Evolutionary conservation across 2,797 vertebrate species (phyloP).

Genomic region (Mormyrops attenuatus): DNA sequence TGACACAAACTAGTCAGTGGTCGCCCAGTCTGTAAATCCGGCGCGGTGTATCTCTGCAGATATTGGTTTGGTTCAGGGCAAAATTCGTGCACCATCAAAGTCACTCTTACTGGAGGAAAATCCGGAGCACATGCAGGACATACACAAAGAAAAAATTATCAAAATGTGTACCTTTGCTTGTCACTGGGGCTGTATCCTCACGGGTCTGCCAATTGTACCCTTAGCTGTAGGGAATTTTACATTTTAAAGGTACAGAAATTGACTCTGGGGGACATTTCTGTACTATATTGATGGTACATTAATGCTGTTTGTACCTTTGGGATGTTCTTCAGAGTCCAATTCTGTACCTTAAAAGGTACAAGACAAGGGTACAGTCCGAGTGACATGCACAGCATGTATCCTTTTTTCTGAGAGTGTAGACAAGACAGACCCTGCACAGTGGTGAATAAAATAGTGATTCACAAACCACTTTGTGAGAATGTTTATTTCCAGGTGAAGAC

Average conservation of each 20-base stretch:
- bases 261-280: not conserved
- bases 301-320: too few species aligned
- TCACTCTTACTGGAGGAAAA: not conserved
- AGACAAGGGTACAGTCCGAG: not conserved
- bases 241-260: not conserved
- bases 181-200: not conserved
- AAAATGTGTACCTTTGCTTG: not conserved
- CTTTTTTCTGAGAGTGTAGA: not conserved
- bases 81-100: not conserved
- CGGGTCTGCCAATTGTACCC: not conserved
- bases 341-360: not conserved
- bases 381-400: too few species aligned
- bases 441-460: not conserved
- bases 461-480: not conserved
- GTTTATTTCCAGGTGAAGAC: not conserved
- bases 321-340: too few species aligned
- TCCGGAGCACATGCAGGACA: not conserved
- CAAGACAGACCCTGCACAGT: not conserved
- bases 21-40: not conserved
- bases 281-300: too few species aligned
- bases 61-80: not conserved
- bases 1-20: not conserved
- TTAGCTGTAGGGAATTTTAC: not conserved
- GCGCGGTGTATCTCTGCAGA: not conserved
- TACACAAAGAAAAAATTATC: not conserved